phyloP scores from a whole-genome alignment of 1,140 invertebrate species.

The Diabrotica virgifera region DNA sequence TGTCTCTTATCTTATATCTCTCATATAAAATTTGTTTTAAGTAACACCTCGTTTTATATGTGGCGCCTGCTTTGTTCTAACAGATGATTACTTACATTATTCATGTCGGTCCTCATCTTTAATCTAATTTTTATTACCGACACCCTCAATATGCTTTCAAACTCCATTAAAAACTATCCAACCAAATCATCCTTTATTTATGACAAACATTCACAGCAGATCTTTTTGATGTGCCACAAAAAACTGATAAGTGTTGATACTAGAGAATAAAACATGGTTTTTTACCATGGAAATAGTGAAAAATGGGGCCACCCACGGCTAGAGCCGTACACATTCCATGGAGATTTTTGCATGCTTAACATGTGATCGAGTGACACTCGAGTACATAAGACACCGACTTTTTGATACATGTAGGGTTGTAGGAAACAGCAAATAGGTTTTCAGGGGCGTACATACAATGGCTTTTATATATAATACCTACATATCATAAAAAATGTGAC shows the following conservation, averaged over 20 bases:
- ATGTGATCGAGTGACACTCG: neutral
- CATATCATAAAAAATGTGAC: no score
- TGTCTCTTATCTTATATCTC: no score
- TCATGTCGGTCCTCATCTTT: neutral
- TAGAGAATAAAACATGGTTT: neutral
- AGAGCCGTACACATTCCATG: neutral
- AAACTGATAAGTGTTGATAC: neutral
- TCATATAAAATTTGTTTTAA: no score
- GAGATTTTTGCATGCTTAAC: neutral
- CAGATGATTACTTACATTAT: neutral
- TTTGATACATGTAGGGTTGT: no score
- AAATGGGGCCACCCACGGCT: neutral
- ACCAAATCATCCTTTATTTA: conserved; percentile 1
- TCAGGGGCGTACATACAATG: no score
- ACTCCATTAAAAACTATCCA: conserved; percentile 2
- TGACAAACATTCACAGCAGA: conserved; percentile 2
- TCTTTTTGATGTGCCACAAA: neutral
- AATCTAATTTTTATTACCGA: neutral
- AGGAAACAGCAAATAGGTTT: no score
- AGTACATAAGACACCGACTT: neutral
- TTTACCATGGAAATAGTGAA: neutral
- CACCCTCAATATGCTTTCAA: conserved; percentile 2
- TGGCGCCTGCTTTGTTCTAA: no score
- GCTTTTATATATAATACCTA: no score
- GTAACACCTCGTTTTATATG: no score